Conservation (phyloP, 1,140 invertebrate species). For the Rhagoletis zephyria region DNA sequence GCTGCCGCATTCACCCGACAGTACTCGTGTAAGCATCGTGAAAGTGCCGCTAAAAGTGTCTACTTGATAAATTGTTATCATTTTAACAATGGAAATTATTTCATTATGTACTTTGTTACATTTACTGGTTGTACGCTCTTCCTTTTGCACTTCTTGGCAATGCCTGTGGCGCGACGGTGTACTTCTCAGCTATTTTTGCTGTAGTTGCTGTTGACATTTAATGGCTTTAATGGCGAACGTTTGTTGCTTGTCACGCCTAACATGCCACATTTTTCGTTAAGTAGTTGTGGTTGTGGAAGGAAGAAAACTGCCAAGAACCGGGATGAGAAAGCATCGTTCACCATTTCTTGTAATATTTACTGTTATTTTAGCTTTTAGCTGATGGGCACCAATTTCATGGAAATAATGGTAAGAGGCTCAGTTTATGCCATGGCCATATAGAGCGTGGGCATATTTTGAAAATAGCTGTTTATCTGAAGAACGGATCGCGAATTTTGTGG, state of each 20-base stretch:
- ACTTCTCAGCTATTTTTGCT: background rate
- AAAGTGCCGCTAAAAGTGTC: constrained; percentile 57
- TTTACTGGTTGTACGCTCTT: background rate
- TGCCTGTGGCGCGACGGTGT: background rate
- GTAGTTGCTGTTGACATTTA: constrained; percentile 36
- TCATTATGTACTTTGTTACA: constrained; percentile 68
- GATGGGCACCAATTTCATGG: background rate
- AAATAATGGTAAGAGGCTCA: background rate
- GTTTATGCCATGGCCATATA: background rate
- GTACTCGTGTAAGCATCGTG: background rate
- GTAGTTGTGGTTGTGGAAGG: background rate
- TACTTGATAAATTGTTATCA: constrained; percentile 72
- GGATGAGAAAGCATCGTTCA: background rate
- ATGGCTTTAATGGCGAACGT: constrained; percentile 53
- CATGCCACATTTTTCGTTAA: constrained; percentile 35
- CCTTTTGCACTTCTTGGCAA: background rate
- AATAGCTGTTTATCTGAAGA: too few relatives aligned
- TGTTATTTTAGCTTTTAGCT: background rate
- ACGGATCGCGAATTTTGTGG: too few relatives aligned
- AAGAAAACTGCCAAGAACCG: background rate
- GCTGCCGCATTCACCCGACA: background rate
- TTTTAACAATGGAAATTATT: constrained; percentile 71
- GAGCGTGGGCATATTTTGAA: too few relatives aligned
- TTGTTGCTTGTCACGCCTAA: constrained; percentile 60
- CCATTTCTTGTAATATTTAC: constrained; percentile 7